phyloP scores from a whole-genome alignment of 1,140 invertebrate species.

The Drosophila bipectinata region DNA sequence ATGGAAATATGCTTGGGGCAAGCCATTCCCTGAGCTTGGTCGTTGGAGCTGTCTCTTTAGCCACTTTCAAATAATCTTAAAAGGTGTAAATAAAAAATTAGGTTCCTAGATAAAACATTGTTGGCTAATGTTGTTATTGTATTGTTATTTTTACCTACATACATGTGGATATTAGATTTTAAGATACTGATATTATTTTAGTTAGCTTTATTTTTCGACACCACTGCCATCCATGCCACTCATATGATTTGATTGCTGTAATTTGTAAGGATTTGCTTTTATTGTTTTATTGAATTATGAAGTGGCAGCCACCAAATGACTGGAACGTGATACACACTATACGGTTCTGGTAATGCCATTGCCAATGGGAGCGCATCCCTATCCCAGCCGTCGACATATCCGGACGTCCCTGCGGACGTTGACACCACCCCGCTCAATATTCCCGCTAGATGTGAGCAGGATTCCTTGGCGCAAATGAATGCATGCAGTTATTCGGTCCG shows the following conservation, averaged over 20 bases:
- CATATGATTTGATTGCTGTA: conserved; percentile 79
- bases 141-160: too few species aligned
- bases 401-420: conserved; percentile 10
- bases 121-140: too few species aligned
- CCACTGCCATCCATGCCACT: conserved; percentile 13
- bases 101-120: not conserved
- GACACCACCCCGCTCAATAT: conserved; percentile 19
- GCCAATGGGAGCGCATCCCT: conserved; percentile 28
- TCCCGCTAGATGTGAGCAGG: conserved; percentile 38
- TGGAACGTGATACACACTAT: conserved; percentile 67
- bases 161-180: too few species aligned
- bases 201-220: not conserved
- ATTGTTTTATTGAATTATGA: conserved; percentile 84
- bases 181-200: not conserved
- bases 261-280: conserved; percentile 80
- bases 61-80: not conserved
- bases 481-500: conserved; percentile 51
- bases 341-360: conserved; percentile 8
- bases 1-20: conserved; percentile 65
- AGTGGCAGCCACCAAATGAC: conserved; percentile 75
- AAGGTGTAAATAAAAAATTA: not conserved
- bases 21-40: not conserved
- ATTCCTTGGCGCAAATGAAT: conserved; percentile 59
- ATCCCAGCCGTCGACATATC: conserved; percentile 2
- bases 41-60: conserved; percentile 3